These are phyloP conservation scores for Coilia nasus DNA, from an alignment of 2,797 vertebrate genomes.

Conservation along the genomic window DNA sequence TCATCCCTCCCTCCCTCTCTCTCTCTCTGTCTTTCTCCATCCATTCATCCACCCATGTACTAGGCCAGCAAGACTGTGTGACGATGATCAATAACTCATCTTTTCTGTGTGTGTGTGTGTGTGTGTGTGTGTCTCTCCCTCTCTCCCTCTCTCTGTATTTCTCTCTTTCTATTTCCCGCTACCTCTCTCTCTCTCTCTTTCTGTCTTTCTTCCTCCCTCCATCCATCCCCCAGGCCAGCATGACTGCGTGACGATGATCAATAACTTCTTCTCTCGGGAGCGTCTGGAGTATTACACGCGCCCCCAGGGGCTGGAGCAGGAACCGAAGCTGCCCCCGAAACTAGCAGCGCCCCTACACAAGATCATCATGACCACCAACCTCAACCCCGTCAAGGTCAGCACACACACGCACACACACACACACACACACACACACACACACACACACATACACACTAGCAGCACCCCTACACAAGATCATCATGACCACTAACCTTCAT, in stretches of 20 bases:
- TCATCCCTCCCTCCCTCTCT: neutral
- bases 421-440: constrained; percentile 8
- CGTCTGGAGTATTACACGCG: constrained; percentile 95
- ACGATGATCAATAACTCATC: constrained; percentile 99
- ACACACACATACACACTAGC: constrained; percentile 75
- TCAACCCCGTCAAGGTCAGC: constrained; percentile 93
- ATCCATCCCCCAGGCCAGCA: constrained; percentile 87
- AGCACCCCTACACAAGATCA: constrained; percentile 94
- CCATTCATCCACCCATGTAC: neutral
- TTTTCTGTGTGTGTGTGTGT: too few relatives aligned
- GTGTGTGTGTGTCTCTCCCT: too few relatives aligned
- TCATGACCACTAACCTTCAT: constrained; percentile 96
- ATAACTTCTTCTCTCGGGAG: constrained; percentile 96
- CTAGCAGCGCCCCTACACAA: constrained; percentile 93
- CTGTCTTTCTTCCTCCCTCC: neutral
- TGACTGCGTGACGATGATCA: constrained; percentile 96
- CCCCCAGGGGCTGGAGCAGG: constrained; percentile 91
- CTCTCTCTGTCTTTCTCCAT: neutral
- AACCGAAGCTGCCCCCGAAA: constrained; percentile 90
- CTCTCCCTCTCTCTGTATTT: too few relatives aligned
- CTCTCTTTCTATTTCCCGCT: too few relatives aligned
- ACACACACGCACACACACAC: neutral
- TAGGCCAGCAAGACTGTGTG: constrained; percentile 97
- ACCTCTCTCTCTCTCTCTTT: neutral
- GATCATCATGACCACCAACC: constrained; percentile 94